Base-by-base conservation (phyloP, 2,888 invertebrate genomes). In the Chalcis sispes region DNA sequence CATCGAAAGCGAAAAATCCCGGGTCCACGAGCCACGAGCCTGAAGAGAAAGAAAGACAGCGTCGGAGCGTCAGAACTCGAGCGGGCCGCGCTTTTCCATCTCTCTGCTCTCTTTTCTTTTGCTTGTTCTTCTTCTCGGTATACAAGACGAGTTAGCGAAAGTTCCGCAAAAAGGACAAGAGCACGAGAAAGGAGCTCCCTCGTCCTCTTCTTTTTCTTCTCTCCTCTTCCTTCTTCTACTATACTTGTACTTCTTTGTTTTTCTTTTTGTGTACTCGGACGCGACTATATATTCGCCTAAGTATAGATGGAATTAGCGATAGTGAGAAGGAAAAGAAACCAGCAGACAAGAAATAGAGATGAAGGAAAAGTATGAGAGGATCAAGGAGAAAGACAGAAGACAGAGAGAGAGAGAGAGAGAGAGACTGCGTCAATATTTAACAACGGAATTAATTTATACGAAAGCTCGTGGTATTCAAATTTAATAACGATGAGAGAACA, bases 91-190 rank as follows among this genome's bases (percentile, higher is more conserved):
- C 18, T 67, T 61, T 46, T 56, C 42, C 15, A 25, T 40, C 46
- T 29, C 23, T n/a, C 61, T 72, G 62, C 67, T 76, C 77, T 56
- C 50, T 69, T 77, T 69, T 73, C 77, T 72, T 77, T 69, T 25
- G 69, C 72, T 77, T 73, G 69, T 61, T 77, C 77, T 70, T 69
- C 64, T 73, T 59, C 77, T 73, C 65, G 65, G 72, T 72, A 67
- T 72, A 76, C 72, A 67, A 62, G 59, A 5, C 61, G 32, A 72
- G 72, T 72, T 72, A 67, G 56, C 72, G 72, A 72, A 76, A 76
- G 67, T 76, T 76, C 29, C 29, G 58, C 54, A 72, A 72, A 76
- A 76, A 72, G 32, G 32, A 29, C 56, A 20, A 42, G 56, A 59
- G 67, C 5, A n/a, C n/a, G n/a, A 42, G 54, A 54, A 42, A 29